Conservation (phyloP, 2,113 vertebrate genomes). For the Tachysurus fulvidraco region DNA sequence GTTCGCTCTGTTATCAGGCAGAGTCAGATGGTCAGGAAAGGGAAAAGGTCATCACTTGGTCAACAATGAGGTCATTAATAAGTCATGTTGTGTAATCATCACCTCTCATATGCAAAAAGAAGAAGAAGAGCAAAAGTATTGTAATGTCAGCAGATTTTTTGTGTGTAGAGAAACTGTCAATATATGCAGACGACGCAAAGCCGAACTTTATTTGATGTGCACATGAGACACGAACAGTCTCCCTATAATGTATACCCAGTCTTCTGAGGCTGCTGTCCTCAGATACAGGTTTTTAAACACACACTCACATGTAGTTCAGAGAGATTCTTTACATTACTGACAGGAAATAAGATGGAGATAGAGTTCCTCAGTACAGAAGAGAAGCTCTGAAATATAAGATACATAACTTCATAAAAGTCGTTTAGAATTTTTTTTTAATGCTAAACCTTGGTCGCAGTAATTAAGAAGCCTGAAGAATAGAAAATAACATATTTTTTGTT, state of each 20-base stretch:
- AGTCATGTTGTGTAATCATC: not conserved
- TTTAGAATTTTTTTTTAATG: too few relatives aligned
- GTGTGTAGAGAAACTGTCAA: not conserved
- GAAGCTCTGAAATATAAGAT: too few relatives aligned
- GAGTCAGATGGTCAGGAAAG: slow-evolving; percentile 3
- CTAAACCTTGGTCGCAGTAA: too few relatives aligned
- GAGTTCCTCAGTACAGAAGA: too few relatives aligned
- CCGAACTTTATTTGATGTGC: not conserved
- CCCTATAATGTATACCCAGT: not conserved
- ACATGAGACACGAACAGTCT: not conserved
- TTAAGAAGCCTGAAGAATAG: too few relatives aligned
- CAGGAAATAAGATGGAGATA: too few relatives aligned
- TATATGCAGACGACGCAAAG: not conserved
- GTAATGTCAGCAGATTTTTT: not conserved
- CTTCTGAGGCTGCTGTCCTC: not conserved
- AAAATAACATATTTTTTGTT: too few relatives aligned
- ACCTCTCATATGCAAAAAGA: not conserved
- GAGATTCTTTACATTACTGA: not conserved
- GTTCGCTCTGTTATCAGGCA: slow-evolving; percentile 16
- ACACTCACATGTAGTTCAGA: too few relatives aligned
- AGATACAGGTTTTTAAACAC: not conserved
- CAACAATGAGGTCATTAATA: slow-evolving; percentile 5
- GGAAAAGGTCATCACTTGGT: not conserved
- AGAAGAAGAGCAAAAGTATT: not conserved
- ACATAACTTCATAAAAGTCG: too few relatives aligned